Evolutionary conservation across 2,113 vertebrate species (phyloP).

Genomic region (Eudyptes chrysolophus): DNA sequence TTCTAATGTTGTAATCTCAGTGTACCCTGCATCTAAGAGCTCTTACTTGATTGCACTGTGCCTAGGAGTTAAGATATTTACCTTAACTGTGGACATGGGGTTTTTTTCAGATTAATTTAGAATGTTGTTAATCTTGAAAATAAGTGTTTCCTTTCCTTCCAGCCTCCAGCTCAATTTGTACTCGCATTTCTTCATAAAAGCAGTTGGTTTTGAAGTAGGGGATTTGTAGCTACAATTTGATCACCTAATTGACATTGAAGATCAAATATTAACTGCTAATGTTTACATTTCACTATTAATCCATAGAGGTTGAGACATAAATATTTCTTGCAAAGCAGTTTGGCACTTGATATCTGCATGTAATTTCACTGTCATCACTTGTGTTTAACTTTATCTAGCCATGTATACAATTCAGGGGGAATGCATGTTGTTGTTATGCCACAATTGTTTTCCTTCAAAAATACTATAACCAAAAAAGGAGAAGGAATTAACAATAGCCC

Average conservation of each 20-base stretch:
- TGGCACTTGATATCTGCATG: not conserved
- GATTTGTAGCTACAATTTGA: not conserved
- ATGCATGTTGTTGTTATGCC: not conserved
- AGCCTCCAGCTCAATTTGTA: not conserved
- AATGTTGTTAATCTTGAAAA: not conserved
- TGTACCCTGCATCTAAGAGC: not conserved
- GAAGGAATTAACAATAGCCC: not conserved
- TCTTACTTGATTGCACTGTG: not conserved
- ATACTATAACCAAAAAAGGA: not conserved
- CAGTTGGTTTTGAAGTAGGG: not conserved
- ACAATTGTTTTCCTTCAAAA: not conserved
- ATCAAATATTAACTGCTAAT: not conserved
- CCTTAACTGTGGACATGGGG: fast-evolving
- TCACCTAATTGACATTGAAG: not conserved
- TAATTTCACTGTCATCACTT: not conserved
- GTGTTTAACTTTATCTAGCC: not conserved
- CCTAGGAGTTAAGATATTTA: not conserved
- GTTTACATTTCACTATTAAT: not conserved
- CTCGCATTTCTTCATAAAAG: not conserved
- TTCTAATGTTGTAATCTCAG: not conserved
- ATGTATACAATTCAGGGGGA: not conserved
- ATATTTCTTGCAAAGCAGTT: not conserved
- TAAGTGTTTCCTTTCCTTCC: not conserved
- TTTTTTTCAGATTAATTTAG: not conserved
- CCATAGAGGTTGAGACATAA: not conserved